A percentile compares a stretch with the other conserved stretches of the same genome.
Conservation (phyloP, 2,888 invertebrate genomes). For the Gandaritis pyraliata region DNA sequence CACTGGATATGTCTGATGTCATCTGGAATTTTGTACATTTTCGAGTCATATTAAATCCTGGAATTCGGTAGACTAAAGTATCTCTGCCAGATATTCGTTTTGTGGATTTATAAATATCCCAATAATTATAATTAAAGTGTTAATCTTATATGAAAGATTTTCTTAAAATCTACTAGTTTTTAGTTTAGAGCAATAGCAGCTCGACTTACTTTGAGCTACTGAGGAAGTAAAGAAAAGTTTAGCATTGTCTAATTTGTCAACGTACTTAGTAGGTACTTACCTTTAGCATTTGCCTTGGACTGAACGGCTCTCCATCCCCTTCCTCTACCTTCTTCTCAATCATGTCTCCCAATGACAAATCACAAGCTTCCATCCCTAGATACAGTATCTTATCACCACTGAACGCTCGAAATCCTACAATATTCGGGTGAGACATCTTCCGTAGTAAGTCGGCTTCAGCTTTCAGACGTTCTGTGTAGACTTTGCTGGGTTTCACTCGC, state of each 20-base stretch:
- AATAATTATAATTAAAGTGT: no score
- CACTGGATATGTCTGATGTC: conserved; percentile 87
- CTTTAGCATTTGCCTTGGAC: conserved; percentile 86
- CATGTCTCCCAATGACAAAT: conserved; percentile 88
- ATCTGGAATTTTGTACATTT: conserved; percentile 72
- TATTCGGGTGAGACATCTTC: conserved; percentile 90
- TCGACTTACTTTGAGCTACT: no score
- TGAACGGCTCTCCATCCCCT: conserved; percentile 83
- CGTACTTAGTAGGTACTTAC: no score
- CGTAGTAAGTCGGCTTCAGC: conserved; percentile 89
- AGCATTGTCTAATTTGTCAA: no score
- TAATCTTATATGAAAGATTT: no score
- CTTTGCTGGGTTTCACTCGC: conserved; percentile 70
- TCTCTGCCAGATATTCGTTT: no score
- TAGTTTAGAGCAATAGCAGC: no score
- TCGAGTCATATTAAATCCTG: no score
- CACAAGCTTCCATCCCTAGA: conserved; percentile 92
- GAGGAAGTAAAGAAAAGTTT: no score
- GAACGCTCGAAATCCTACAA: conserved; percentile 89
- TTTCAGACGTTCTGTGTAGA: conserved; percentile 84
- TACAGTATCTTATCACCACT: conserved; percentile 84
- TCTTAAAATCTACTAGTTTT: no score
- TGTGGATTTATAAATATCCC: no score
- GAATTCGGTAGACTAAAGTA: no score
- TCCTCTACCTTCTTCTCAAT: conserved; percentile 89